Percentiles rank a stretch among this genome's conserved stretches.
Evolutionary conservation across 2,113 vertebrate genomes (phyloP).

Genomic region (Lasiurus cinereus): DNA sequence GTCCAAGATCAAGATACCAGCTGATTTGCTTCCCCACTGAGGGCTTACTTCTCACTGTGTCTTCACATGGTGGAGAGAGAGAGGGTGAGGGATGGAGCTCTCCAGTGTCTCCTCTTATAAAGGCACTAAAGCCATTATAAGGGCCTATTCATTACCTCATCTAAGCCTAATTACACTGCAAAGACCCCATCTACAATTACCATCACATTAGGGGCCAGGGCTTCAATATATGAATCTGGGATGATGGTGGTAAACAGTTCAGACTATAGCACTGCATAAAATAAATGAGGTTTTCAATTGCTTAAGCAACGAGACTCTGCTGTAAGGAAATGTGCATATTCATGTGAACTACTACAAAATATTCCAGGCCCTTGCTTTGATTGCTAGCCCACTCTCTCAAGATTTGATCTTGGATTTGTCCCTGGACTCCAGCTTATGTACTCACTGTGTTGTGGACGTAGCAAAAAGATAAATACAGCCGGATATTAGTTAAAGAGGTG

Average conservation of each 20-base stretch:
- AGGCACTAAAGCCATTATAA: not conserved
- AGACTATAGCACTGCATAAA: not conserved
- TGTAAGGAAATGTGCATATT: not conserved
- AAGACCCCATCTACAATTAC: not conserved
- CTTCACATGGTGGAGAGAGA: not conserved
- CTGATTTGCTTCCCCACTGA: not conserved
- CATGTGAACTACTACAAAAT: not conserved
- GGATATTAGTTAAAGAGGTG: not conserved
- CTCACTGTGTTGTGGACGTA: not conserved
- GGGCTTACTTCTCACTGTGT: not conserved
- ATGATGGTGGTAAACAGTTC: not conserved
- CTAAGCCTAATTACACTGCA: not conserved
- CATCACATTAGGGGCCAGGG: not conserved
- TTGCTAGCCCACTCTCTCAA: not conserved
- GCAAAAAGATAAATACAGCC: not conserved
- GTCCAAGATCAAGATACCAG: not conserved
- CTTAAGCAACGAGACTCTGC: not conserved
- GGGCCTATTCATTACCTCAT: not conserved
- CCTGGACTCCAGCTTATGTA: not conserved
- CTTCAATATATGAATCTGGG: not conserved
- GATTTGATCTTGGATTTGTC: slow-evolving; percentile 25
- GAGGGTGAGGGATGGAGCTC: not conserved
- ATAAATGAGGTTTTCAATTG: not conserved
- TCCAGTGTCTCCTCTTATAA: not conserved
- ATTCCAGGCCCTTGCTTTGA: not conserved